Conservation (phyloP, 2,797 vertebrate species). For the Pseudopleuronectes americanus region DNA sequence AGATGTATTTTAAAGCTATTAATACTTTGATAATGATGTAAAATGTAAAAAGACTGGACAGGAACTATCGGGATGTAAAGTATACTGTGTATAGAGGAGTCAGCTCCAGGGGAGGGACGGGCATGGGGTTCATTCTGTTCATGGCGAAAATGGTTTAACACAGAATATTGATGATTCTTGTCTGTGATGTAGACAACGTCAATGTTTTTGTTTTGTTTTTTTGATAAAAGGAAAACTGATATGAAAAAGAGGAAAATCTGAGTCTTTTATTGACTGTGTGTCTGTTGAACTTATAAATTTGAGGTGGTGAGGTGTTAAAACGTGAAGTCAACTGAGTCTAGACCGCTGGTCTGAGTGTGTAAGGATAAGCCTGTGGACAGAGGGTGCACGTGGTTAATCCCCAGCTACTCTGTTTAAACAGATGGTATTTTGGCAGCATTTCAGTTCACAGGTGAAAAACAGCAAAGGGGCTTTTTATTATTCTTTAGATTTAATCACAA, state of each 20-base stretch:
- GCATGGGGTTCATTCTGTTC: constrained; percentile 80
- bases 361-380: constrained; percentile 66
- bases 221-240: constrained; percentile 80
- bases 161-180: constrained; percentile 86
- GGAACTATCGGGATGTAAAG: constrained; percentile 80
- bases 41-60: constrained; percentile 78
- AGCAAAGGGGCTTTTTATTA: constrained; percentile 8
- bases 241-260: constrained; percentile 51
- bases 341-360: constrained; percentile 58
- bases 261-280: constrained; percentile 47
- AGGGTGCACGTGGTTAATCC: constrained; percentile 69
- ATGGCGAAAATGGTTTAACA: constrained; percentile 75
- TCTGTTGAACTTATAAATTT: constrained; percentile 10
- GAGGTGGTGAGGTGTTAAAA: background rate
- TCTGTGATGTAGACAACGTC: constrained; percentile 88
- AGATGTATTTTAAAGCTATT: constrained; percentile 84
- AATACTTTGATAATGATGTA: constrained; percentile 85
- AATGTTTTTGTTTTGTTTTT: constrained; percentile 77
- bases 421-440: constrained; percentile 66
- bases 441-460: constrained; percentile 43
- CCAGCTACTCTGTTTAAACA: constrained; percentile 52
- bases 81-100: constrained; percentile 84
- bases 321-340: constrained; percentile 46
- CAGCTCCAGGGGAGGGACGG: constrained; percentile 71
- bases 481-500: background rate